Conservation (phyloP, 2,888 invertebrate genomes). For the Salticus scenicus region DNA sequence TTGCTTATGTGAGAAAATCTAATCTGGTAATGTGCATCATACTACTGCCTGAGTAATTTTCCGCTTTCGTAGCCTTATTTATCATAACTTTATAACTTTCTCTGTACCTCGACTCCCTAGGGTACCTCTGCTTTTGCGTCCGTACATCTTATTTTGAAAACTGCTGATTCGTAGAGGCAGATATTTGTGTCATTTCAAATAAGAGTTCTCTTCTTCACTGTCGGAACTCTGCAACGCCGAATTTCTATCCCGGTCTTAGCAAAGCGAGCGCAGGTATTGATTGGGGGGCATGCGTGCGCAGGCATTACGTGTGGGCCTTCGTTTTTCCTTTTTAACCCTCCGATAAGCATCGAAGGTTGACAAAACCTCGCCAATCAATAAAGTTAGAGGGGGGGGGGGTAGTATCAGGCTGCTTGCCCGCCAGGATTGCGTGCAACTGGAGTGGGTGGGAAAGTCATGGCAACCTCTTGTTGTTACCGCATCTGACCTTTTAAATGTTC, state of each 20-base stretch:
- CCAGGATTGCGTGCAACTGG: slow-evolving; percentile 34
- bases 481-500: slow-evolving; percentile 52
- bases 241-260: neutral
- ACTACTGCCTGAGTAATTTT: no score
- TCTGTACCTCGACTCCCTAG: no score
- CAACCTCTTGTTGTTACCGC: slow-evolving; percentile 69
- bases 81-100: neutral
- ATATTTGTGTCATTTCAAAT: slow-evolving; percentile 2
- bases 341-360: slow-evolving; percentile 64
- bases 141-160: neutral
- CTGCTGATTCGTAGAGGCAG: neutral
- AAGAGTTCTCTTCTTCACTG: slow-evolving; percentile 5
- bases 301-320: slow-evolving; percentile 47
- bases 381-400: slow-evolving; percentile 40
- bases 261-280: slow-evolving; percentile 12
- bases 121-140: neutral
- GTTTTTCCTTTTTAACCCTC: slow-evolving; percentile 30
- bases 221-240: slow-evolving; percentile 9
- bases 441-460: slow-evolving; percentile 68
- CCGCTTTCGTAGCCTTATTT: neutral
- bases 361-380: slow-evolving; percentile 68
- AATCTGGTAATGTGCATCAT: no score
- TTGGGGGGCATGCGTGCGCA: slow-evolving; percentile 35
- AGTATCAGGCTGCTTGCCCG: neutral
- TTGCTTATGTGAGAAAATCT: no score